Evolutionary conservation across 2,888 invertebrate species (phyloP).

Genomic region (Bembecia ichneumoniformis): DNA sequence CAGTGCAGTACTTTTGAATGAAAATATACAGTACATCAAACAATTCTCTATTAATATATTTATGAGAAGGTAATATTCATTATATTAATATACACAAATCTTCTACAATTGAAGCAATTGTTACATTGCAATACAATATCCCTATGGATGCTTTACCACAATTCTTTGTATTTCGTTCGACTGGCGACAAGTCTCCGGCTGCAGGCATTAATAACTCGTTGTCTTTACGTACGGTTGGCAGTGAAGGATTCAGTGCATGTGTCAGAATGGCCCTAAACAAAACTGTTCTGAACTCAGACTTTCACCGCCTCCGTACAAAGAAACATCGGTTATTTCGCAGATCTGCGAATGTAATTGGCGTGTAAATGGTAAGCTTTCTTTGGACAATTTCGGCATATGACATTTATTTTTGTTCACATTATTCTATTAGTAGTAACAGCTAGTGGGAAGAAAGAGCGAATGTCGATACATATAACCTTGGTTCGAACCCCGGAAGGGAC

Average conservation of each 20-base stretch:
- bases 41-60: too few species aligned
- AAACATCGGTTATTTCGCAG: conserved; percentile 41
- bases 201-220: conserved; percentile 40
- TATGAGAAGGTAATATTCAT: too few species aligned
- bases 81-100: too few species aligned
- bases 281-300: conserved; percentile 10
- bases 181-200: conserved; percentile 21
- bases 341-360: conserved; percentile 38
- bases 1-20: too few species aligned
- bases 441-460: too few species aligned
- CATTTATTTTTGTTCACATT: neutral
- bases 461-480: too few species aligned
- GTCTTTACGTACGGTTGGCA: conserved; percentile 26
- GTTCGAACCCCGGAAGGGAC: too few species aligned
- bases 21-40: too few species aligned
- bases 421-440: too few species aligned
- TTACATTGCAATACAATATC: neutral
- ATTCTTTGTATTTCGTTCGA: conserved; percentile 22
- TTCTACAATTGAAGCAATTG: too few species aligned
- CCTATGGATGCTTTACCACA: neutral
- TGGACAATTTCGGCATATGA: neutral
- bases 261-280: conserved; percentile 27
- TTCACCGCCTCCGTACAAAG: conserved; percentile 30
- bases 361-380: conserved; percentile 22
- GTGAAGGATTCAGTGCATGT: conserved; percentile 37